Base-by-base conservation (phyloP, 2,888 invertebrate species). In the Nasonovia ribisnigri region DNA sequence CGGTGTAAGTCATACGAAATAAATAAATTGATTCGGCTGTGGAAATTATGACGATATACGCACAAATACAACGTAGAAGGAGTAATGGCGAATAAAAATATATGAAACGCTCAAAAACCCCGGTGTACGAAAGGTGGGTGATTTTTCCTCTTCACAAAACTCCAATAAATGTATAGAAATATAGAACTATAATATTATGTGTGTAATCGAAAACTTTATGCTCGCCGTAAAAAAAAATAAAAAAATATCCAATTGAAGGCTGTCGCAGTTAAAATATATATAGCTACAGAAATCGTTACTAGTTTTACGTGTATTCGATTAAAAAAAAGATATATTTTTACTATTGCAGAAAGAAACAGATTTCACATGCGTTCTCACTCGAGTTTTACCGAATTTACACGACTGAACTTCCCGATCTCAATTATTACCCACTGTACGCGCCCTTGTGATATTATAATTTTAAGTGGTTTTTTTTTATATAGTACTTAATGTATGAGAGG, bases 171-270 rank as follows among this genome's bases (percentile, higher is more conserved):
- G 46, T 46, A 86, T 84, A 54, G 20, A 54, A 54, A 20, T 54
- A 42, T 46, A 43, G 29, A 77, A 77, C 77, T 86, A 86, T 86
- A 86, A n/a, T 46, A 86, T 86, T 86, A 86, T 86, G 46, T 86
- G 86, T 86, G 77, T 77, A 86, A 86, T 86, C 86, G 86, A 86
- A 86, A 86, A 86, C 86, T 86, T 86, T 86, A 86, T 86, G 46
- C 46, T 29, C 86, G 86, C 29, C 43, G 16, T 46, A 46, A 46
- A 43, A 43, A 42, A 46, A 86, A n/a, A 86, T 48, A 46, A 43
- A 86, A 84, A 86, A 48, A 43, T 86, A 86, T 86, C 86, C 86
- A 86, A 86, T 86, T 46, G 86, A 86, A 86, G 16, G 29, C 29
- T 46, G 86, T 86, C 86, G 46, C 29, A 46, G 46, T 48, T 46